phyloP scores from a whole-genome alignment of 1,140 invertebrate species.

The Charaxes varanes region DNA sequence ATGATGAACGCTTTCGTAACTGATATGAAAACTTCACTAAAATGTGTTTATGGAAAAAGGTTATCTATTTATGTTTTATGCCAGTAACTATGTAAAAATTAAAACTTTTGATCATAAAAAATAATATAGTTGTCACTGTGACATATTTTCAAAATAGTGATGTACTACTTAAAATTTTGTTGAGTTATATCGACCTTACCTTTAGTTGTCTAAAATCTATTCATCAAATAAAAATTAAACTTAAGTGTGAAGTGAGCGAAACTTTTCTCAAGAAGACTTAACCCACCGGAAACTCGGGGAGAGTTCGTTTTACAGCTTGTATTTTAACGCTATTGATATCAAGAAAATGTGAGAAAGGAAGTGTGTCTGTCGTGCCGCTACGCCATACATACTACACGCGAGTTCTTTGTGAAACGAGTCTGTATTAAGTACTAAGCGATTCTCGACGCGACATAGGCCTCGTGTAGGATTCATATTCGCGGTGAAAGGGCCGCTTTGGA shows the following conservation, averaged over 20 bases:
- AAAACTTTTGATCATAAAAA: constrained; percentile 8
- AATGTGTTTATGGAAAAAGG: too few species aligned
- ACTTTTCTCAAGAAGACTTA: constrained; percentile 46
- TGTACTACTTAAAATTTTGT: constrained; percentile 19
- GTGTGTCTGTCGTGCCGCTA: constrained; percentile 61
- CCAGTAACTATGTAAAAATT: neutral
- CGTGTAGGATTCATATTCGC: constrained; percentile 66
- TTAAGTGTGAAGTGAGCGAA: constrained; percentile 31
- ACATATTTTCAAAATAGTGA: constrained; percentile 45
- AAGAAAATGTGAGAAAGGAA: constrained; percentile 73
- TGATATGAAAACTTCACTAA: too few species aligned
- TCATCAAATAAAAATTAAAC: constrained; percentile 23
- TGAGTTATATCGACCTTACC: too few species aligned
- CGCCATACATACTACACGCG: constrained; percentile 52
- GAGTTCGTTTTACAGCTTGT: constrained; percentile 59
- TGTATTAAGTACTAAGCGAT: constrained; percentile 39
- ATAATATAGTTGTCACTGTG: constrained; percentile 23
- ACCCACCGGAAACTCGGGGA: constrained; percentile 53
- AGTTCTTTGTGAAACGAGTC: constrained; percentile 53
- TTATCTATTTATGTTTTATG: too few species aligned
- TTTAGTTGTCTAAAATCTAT: too few species aligned
- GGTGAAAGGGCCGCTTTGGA: constrained; percentile 58
- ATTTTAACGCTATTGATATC: constrained; percentile 67
- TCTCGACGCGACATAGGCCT: constrained; percentile 45
- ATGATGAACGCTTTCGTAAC: neutral